Evolutionary conservation across 2,113 vertebrate genomes (phyloP), one percentile per base, ranked within the genome.

Genomic region (Nothobranchius furzeri): DNA sequence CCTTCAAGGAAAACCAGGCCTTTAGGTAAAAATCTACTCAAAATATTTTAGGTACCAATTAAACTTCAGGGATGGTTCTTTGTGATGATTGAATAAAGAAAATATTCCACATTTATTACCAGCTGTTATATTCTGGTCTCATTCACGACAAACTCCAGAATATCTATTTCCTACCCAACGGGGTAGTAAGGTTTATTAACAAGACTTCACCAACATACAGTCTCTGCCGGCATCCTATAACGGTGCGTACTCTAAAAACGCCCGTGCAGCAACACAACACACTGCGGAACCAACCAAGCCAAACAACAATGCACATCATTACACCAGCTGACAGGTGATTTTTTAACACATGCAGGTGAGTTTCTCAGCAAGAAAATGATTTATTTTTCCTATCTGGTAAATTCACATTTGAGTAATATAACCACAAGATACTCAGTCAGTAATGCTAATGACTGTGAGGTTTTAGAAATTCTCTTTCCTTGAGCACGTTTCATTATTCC

Each of bases 391-490:
- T 46, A 57, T 46, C 25, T 61, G 24, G 45, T 73, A 47, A 73
- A 61, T 12, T 47, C 40, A 36, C 12, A 53, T 49, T 37, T 55
- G 40, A 58, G 52, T 46, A 50, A 53, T 65, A 60, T 37, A 53
- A 36, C 49, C 36, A 35, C 40, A 35, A 70, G 45, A 25, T 64
- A 20, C 20, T 20, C 20, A 60, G 58, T 84, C 45, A 77, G 25
- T 56, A 66, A 68, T 61, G 58, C 61, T 64, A 64, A 79, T 79
- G 47, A 56, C 17, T 40, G 8, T 37, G 14, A 45, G 24, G n/a
- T 52, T 64, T 25, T n/a, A n/a, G 58, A 12, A 49, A 68, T 48
- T 64, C 17, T 57, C 30, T 77, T 60, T 51, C 59, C 46, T 46
- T 57, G 17, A 69, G 63, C 17, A 25, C 49, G 20, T 79, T 68